Base-by-base conservation (phyloP, 2,113 vertebrate species). In the Bagarius yarrelli region DNA sequence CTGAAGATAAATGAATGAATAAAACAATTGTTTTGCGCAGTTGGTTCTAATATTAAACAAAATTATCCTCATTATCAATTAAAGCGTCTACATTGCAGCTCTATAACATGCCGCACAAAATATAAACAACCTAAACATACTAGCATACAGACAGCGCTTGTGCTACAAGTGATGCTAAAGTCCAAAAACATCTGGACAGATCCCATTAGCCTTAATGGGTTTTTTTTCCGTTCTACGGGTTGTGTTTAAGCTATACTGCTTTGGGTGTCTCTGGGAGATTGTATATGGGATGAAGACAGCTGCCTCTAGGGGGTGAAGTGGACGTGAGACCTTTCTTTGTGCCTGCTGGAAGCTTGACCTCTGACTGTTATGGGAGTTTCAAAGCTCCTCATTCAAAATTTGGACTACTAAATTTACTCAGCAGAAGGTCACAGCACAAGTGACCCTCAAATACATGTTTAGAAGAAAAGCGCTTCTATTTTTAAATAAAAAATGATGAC, bases 261-360 rank as follows among this genome's bases (percentile, higher is more conserved):
- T 30, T 64, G 44, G 13, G 30, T n/a, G 59, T 55, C 61, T 27
- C 50, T 25, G 50, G 44, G 40, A 30, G 66, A 80, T 30, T 15
- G 56, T 61, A 52, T 23, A 72, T 73, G 8, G 15, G 57, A 32
- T 53, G 57, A 16, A 75, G 59, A 75, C 79, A 27, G 32, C 30
- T 75, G 56, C 50, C 47, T 63, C 30, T 73, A n/a, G 27, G 50
- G 44, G 27, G 8, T 63, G 27, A 44, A 80, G 79, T 53, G 23
- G 30, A 74, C 2, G 2, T 44, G 60, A 55, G 59, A 55, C 50
- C 64, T 75, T 55, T 74, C 44, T 64, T n/a, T 11, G 14, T 60
- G 56, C 11, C 78, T 75, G 59, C 12, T 56, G 60, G 32, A n/a
- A 74, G 60, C 50, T 47, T 76, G 72, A 76, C 61, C 61, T 67